Evolutionary conservation across 2,113 vertebrate species (phyloP), one percentile per base, ranked within the genome.

Genomic region (Triplophysa dalaica): DNA sequence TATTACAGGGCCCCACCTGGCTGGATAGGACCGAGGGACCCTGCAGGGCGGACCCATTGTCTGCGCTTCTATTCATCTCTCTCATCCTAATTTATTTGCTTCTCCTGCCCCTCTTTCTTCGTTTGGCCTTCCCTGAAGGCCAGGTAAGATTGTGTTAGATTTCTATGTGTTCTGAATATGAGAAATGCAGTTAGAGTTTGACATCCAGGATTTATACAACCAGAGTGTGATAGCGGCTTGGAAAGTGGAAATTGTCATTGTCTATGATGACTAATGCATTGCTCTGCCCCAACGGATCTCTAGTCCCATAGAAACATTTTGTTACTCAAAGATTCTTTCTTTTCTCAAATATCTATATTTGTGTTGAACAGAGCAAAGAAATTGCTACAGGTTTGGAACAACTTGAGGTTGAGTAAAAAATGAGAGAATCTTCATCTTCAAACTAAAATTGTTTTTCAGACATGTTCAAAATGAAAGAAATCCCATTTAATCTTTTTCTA

Each of bases 41-140:
- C 65, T 52, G 62, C 29, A 41, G 54, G 66, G 56, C 22, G 8
- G 24, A 43, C 14, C 74, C 29, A 81, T 26, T 41, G 24, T 26
- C 38, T 24, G 9, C 21, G 84, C 83, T 82, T 52, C 75, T 74
- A 63, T 62, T 70, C 69, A 78, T 75, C 67, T 62, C 79, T 38
- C 50, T 41, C 45, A 12, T 29, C 62, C 75, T 72, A 16, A 19
- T 66, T 70, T 77, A 52, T 64, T 24, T 68, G n/a, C 41, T 8
- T 56, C 52, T 50, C 17, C 5, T 50, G 4, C n/a, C 66, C 24
- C 73, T 60, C 38, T 58, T 10, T 8, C 56, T 24, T 64, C 22
- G 12, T 29, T 66, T 60, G 4, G 52, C 14, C 22, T 64, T 41
- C 73, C 58, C 56, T n/a, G 60, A 63, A 75, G 73, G 41, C 38